Conservation (phyloP, 2,797 vertebrate species). For the Sebastes trivittatus region DNA sequence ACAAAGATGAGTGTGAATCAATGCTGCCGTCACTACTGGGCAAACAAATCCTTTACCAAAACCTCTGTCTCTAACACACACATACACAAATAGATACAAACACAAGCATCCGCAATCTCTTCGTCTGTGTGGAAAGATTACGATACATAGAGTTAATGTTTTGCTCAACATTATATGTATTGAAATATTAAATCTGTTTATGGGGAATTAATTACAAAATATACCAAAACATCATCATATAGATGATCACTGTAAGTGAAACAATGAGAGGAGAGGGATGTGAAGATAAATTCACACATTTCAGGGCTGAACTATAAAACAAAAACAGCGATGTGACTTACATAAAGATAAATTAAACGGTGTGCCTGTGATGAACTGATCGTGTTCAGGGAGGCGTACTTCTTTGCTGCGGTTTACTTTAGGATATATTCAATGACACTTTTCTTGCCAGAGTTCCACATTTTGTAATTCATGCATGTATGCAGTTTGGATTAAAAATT, state of each 20-base stretch:
- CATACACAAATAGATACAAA: conserved; percentile 5
- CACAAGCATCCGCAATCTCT: background rate
- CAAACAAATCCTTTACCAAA: conserved; percentile 80
- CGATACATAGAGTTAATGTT: background rate
- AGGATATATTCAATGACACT: conserved; percentile 4
- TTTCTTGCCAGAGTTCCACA: background rate
- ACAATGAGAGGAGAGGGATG: background rate
- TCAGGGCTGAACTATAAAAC: background rate
- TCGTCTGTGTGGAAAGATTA: conserved; percentile 17
- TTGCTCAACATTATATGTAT: background rate
- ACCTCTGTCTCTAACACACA: conserved; percentile 47
- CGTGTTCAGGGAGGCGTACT: background rate
- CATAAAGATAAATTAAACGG: background rate
- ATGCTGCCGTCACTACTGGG: conserved; percentile 77
- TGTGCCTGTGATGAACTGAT: background rate
- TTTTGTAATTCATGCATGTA: conserved; percentile 23
- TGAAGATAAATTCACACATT: background rate
- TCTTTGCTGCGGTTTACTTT: conserved; percentile 3
- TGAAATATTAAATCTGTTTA: conserved; percentile 1
- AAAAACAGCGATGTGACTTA: background rate
- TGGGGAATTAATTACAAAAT: background rate
- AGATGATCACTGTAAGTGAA: too few relatives aligned
- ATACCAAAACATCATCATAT: background rate
- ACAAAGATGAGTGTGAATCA: conserved; percentile 84
- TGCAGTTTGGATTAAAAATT: background rate